Evolutionary conservation across 1,140 invertebrate genomes (phyloP).

Genomic region (Formica exsecta): DNA sequence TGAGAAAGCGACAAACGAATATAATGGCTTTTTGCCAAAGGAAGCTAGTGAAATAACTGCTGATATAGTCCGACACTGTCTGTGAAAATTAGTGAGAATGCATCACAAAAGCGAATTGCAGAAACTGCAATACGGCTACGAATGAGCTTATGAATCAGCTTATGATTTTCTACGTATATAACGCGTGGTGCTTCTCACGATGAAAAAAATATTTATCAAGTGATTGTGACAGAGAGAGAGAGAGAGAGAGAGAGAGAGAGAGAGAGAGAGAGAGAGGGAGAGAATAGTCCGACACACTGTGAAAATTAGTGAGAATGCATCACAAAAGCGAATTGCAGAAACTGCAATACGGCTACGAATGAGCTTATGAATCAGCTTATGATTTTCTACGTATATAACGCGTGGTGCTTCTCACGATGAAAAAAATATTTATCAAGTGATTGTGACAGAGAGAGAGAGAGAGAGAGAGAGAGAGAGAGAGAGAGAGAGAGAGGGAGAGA

Average conservation of each 20-base stretch:
- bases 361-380: conserved; percentile 3
- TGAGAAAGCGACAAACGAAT: neutral
- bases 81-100: neutral
- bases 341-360: neutral
- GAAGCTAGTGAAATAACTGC: conserved; percentile 24
- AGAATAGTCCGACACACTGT: neutral
- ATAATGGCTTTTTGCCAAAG: neutral
- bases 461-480: too few species aligned
- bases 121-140: neutral
- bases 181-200: neutral
- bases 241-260: too few species aligned
- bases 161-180: neutral
- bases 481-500: too few species aligned
- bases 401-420: conserved; percentile 1
- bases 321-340: neutral
- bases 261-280: too few species aligned
- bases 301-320: neutral
- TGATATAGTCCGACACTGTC: neutral
- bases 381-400: neutral
- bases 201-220: conserved; percentile 35
- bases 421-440: conserved; percentile 36
- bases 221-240: conserved; percentile 19
- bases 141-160: conserved; percentile 3
- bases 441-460: conserved; percentile 1
- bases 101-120: neutral